Conservation (phyloP, 2,797 vertebrate genomes). For the Girardinus metallicus region DNA sequence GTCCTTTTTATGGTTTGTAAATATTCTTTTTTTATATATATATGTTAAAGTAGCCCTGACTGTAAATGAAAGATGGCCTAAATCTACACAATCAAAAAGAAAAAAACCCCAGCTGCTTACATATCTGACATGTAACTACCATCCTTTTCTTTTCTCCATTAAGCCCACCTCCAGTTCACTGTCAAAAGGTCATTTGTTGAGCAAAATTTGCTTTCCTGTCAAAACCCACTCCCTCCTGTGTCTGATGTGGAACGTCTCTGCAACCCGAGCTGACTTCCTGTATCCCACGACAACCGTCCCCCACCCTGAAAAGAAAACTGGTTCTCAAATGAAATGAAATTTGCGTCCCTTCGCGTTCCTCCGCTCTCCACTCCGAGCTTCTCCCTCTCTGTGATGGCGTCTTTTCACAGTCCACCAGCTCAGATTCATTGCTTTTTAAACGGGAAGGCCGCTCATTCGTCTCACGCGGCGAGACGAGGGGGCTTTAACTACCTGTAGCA, state of each 20-base stretch:
- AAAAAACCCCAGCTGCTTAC: conserved; percentile 61
- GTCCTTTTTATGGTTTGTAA: conserved; percentile 81
- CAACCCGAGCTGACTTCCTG: conserved; percentile 39
- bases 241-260: conserved; percentile 32
- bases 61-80: conserved; percentile 67
- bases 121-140: conserved; percentile 69
- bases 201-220: conserved; percentile 52
- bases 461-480: conserved; percentile 66
- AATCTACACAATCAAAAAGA: conserved; percentile 73
- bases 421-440: conserved; percentile 83
- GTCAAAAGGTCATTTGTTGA: conserved; percentile 53
- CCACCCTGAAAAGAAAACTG: conserved; percentile 29
- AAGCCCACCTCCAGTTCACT: conserved; percentile 34
- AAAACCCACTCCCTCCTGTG: conserved; percentile 28
- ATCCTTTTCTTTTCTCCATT: conserved; percentile 57
- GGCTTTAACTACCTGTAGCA: conserved; percentile 72
- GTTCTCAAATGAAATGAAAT: conserved; percentile 74
- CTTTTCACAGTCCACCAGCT: conserved; percentile 78
- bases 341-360: conserved; percentile 57
- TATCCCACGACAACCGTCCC: conserved; percentile 34
- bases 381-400: conserved; percentile 60
- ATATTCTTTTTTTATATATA: conserved; percentile 68
- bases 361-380: conserved; percentile 59
- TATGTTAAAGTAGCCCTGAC: conserved; percentile 69
- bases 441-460: conserved; percentile 81